These are phyloP conservation scores for Carabus problematicus DNA, from an alignment of 2,888 invertebrate genomes.

Conservation along the genomic window DNA sequence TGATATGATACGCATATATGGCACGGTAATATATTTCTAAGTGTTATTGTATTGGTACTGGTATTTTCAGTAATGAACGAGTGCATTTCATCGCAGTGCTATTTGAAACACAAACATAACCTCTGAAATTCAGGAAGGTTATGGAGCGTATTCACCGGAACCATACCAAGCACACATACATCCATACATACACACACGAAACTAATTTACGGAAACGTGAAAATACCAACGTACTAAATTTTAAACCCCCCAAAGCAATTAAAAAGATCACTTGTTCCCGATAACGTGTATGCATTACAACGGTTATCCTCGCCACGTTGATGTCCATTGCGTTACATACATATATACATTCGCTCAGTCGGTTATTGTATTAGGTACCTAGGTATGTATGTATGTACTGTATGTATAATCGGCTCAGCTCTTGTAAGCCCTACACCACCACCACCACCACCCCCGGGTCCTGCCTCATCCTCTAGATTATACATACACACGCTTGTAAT, in stretches of 20 bases:
- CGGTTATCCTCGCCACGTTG: conserved; percentile 21
- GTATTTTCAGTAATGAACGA: too few relatives aligned
- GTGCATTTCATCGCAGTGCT: too few relatives aligned
- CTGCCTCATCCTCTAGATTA: conserved; percentile 7
- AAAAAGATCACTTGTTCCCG: conserved; percentile 42
- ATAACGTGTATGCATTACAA: conserved; percentile 41
- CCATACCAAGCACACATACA: too few relatives aligned
- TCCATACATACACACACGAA: neutral
- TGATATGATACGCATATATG: too few relatives aligned
- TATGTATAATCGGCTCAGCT: conserved; percentile 36
- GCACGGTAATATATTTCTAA: too few relatives aligned
- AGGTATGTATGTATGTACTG: neutral
- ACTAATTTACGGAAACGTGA: conserved; percentile 40
- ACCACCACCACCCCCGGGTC: neutral
- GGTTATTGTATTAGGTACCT: neutral
- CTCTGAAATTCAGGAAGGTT: too few relatives aligned
- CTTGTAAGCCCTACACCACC: conserved; percentile 27
- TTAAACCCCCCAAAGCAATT: conserved; percentile 37
- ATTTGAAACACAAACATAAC: too few relatives aligned
- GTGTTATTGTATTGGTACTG: too few relatives aligned
- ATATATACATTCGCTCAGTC: neutral
- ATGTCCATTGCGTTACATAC: neutral
- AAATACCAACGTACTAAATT: conserved; percentile 39
- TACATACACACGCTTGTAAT: conserved; percentile 37
- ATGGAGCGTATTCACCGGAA: too few relatives aligned